A percentile compares a stretch with the other conserved stretches of the same genome.
Evolutionary conservation across 2,888 invertebrate species (phyloP).

Genomic region (Heliconius cydno): DNA sequence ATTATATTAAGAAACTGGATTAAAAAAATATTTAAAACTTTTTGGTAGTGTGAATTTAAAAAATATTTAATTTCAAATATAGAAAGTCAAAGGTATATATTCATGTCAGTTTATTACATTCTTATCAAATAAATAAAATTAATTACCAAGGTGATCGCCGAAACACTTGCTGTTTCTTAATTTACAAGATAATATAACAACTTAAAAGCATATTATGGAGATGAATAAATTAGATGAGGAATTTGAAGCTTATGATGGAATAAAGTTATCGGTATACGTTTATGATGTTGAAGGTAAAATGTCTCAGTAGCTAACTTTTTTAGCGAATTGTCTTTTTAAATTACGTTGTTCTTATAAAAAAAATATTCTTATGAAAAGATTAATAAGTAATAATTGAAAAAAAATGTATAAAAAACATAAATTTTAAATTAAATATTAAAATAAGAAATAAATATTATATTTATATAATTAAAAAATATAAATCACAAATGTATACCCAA

Average conservation of each 20-base stretch:
- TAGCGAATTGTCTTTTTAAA: not conserved
- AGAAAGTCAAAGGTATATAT: conserved; percentile 18
- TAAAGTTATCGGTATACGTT: conserved; percentile 38
- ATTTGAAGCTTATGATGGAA: conserved; percentile 27
- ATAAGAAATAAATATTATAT: not conserved
- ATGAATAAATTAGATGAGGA: conserved; percentile 41
- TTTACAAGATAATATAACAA: not conserved
- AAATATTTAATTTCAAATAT: conserved; percentile 3
- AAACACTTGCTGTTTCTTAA: conserved; percentile 40
- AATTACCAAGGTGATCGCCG: conserved; percentile 60
- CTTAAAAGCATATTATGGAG: conserved; percentile 3
- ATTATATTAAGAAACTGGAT: not conserved
- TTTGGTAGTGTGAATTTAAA: not conserved
- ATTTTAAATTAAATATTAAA: not conserved
- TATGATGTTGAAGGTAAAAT: conserved; percentile 42
- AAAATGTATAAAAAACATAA: not conserved
- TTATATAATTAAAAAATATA: not conserved
- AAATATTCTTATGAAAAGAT: not conserved
- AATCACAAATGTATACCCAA: not conserved
- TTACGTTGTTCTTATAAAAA: not conserved
- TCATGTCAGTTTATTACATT: conserved; percentile 27
- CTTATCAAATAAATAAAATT: conserved; percentile 55
- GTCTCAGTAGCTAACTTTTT: not conserved
- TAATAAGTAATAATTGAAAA: not conserved
- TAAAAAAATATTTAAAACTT: not conserved